Evolutionary conservation across 1,140 invertebrate genomes (phyloP).

Genomic region (Ctenoplectra terminalis): DNA sequence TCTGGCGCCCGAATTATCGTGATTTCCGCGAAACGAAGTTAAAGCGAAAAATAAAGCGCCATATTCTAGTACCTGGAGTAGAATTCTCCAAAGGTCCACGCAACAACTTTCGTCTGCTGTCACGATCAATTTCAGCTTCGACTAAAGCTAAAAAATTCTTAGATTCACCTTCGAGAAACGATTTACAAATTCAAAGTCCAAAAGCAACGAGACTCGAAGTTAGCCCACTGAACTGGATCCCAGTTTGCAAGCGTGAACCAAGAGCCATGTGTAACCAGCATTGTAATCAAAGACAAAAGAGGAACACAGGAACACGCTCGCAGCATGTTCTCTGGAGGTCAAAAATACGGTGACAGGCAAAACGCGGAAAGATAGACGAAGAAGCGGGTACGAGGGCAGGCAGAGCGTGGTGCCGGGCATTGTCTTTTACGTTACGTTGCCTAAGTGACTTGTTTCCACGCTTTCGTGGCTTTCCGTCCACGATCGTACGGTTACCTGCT

Average conservation of each 20-base stretch:
- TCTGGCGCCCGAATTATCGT: neutral
- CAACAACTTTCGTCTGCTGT: too few relatives aligned
- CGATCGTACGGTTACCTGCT: neutral
- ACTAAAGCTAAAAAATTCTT: too few relatives aligned
- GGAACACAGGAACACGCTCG: neutral
- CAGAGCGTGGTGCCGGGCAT: conserved; percentile 80
- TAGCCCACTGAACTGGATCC: conserved; percentile 19
- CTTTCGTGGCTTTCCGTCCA: conserved; percentile 77
- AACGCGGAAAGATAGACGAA: conserved; percentile 61
- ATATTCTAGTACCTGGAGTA: too few relatives aligned
- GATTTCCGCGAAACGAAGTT: neutral
- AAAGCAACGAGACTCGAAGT: neutral
- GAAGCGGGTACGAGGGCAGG: conserved; percentile 66
- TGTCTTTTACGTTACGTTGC: conserved; percentile 78
- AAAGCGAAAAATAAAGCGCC: neutral
- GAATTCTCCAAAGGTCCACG: neutral
- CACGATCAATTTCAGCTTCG: too few relatives aligned
- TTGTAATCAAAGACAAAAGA: conserved; percentile 45
- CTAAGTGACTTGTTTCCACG: conserved; percentile 81
- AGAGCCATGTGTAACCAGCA: neutral
- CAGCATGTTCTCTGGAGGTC: conserved; percentile 48
- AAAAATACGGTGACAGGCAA: conserved; percentile 70
- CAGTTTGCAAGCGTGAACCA: neutral
- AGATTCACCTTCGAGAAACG: too few relatives aligned
- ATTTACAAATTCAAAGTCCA: neutral